These are phyloP conservation scores for Loriculus beryllinus DNA, from an alignment of 2,797 vertebrate species.

Conservation along the genomic window DNA sequence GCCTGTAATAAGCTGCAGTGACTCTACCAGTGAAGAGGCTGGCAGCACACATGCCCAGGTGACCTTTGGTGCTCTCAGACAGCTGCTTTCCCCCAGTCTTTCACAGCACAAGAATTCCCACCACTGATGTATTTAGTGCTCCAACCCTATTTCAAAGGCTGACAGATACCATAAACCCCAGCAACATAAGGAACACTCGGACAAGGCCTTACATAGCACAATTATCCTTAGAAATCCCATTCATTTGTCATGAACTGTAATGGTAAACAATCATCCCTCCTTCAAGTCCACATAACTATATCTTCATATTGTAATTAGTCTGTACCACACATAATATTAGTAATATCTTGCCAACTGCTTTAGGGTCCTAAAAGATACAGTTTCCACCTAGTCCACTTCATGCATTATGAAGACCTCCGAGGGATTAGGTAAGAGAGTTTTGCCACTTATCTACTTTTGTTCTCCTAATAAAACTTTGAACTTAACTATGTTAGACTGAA, in stretches of 20 bases:
- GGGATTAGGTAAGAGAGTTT: background rate
- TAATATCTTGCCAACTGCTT: background rate
- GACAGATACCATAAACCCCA: background rate
- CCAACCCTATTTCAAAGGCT: background rate
- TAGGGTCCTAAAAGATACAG: background rate
- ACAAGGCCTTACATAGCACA: background rate
- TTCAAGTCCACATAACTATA: background rate
- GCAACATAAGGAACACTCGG: background rate
- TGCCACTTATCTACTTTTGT: background rate
- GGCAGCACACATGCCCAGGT: background rate
- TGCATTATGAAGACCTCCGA: background rate
- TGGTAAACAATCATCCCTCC: background rate
- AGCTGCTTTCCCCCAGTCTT: background rate
- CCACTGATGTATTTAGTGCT: background rate
- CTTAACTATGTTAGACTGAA: background rate
- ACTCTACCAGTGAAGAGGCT: background rate
- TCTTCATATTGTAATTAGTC: background rate
- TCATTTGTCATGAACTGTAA: background rate
- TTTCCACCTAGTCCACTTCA: background rate
- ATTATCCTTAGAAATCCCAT: background rate
- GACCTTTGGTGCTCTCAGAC: background rate
- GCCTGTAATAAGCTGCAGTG: background rate
- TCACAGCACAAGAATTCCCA: background rate
- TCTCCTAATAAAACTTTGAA: background rate
- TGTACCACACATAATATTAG: background rate